phyloP scores from a whole-genome alignment of 2,113 vertebrate genomes.

The Nothobranchius furzeri region DNA sequence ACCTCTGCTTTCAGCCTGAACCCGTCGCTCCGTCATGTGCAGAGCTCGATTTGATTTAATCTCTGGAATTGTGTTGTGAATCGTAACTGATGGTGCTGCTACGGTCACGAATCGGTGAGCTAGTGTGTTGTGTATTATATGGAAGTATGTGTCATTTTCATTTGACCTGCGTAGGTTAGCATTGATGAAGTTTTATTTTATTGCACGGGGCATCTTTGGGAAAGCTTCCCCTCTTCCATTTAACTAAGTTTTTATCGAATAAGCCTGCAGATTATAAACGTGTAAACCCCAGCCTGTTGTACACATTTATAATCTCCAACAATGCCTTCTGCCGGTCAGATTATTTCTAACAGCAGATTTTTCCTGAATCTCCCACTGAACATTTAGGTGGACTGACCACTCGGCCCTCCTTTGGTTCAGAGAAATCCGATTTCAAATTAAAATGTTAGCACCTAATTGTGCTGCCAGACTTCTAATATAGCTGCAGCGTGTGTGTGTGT shows the following conservation, averaged over 20 bases:
- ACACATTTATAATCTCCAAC: background rate
- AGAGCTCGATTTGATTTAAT: constrained; percentile 46
- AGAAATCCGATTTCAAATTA: constrained; percentile 1
- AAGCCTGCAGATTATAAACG: background rate
- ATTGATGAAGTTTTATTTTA: background rate
- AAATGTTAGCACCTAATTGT: constrained; percentile 28
- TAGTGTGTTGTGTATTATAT: constrained; percentile 51
- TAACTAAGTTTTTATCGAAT: constrained; percentile 7
- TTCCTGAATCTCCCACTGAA: background rate
- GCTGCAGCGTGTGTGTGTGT: background rate
- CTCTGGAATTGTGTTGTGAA: constrained; percentile 55
- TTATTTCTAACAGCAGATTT: background rate
- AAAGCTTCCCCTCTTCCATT: background rate
- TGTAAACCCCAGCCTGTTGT: background rate
- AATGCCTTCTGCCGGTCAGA: constrained; percentile 16
- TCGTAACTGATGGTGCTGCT: constrained; percentile 69
- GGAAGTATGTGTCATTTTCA: constrained; percentile 14
- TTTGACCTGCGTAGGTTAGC: background rate
- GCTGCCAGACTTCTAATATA: background rate
- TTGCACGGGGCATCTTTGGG: constrained; percentile 19
- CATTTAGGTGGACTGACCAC: background rate
- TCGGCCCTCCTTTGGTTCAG: background rate
- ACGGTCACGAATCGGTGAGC: constrained; percentile 59
- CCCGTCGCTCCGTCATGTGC: constrained; percentile 8
- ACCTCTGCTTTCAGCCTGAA: constrained; percentile 8